These are phyloP conservation scores for Pangasius krempfi DNA, from an alignment of 2,797 vertebrate species.

Conservation along the genomic window DNA sequence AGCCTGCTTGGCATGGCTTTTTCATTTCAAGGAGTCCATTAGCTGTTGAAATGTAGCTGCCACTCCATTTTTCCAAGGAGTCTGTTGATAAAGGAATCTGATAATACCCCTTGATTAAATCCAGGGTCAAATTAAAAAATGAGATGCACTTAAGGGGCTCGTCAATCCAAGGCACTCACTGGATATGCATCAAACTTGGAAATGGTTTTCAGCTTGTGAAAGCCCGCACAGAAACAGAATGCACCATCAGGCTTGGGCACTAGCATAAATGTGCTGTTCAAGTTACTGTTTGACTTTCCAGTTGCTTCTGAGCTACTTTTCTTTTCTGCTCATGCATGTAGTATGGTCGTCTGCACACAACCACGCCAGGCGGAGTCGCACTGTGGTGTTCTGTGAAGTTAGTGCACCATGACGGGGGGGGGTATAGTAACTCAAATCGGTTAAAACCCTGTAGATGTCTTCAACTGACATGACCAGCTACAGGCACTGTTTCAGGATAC, in stretches of 20 bases:
- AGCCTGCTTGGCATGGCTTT: neutral
- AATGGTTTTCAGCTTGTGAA: neutral
- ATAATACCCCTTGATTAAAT: neutral
- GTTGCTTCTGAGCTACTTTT: neutral
- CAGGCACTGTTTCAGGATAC: neutral
- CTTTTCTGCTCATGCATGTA: neutral
- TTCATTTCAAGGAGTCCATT: neutral
- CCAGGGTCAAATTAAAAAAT: neutral
- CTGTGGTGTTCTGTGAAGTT: neutral
- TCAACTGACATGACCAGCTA: neutral
- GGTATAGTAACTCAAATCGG: too few species aligned
- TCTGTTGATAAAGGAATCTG: neutral
- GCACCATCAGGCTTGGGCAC: neutral
- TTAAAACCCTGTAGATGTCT: neutral
- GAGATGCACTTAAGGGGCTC: neutral
- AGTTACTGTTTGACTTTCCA: neutral
- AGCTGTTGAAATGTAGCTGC: neutral
- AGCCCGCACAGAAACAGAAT: neutral
- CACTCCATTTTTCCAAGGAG: neutral
- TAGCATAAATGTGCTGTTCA: neutral
- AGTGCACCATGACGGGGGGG: too few species aligned
- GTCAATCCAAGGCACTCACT: neutral
- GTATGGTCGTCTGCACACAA: neutral
- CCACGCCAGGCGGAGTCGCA: neutral
- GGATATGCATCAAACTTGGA: neutral